phyloP scores from a whole-genome alignment of 2,797 vertebrate species.

The Pristis pectinata region DNA sequence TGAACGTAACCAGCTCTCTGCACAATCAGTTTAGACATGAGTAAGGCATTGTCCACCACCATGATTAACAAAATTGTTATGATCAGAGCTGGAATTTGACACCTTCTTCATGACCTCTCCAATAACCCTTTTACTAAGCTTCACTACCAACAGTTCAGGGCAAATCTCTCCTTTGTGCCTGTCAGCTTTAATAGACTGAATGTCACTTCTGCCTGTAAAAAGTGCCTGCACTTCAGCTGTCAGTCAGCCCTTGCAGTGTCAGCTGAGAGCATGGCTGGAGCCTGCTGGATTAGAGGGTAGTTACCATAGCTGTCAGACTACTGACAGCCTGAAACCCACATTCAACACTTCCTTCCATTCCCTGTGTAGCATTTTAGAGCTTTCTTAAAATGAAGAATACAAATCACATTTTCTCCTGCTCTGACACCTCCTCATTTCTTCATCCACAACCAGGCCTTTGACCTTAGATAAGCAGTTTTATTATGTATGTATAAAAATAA shows the following conservation, averaged over 20 bases:
- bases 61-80: constrained; percentile 99
- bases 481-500: constrained; percentile 92
- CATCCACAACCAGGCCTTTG: constrained; percentile 35
- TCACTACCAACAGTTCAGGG: constrained; percentile 92
- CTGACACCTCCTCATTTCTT: constrained; percentile 36
- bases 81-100: constrained; percentile 96
- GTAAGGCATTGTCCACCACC: constrained; percentile 84
- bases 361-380: constrained; percentile 56
- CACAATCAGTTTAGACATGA: background rate
- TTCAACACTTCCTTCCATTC: constrained; percentile 91
- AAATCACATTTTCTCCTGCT: constrained; percentile 38
- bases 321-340: constrained; percentile 98
- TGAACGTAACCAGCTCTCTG: constrained; percentile 22
- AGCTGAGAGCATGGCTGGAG: constrained; percentile 93
- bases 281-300: constrained; percentile 99
- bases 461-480: constrained; percentile 77
- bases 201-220: constrained; percentile 98
- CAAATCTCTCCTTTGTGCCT: constrained; percentile 99
- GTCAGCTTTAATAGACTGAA: constrained; percentile 99
- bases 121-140: constrained; percentile 94
- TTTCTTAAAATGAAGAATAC: constrained; percentile 63
- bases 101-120: constrained; percentile 95
- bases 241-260: constrained; percentile 95
- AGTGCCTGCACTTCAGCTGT: constrained; percentile 97
- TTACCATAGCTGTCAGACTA: constrained; percentile 99